Percentiles rank a stretch among this genome's conserved stretches.
These are phyloP conservation scores for Drosophila mimetica DNA, from an alignment of 2,888 invertebrate species.

Conservation along the genomic window DNA sequence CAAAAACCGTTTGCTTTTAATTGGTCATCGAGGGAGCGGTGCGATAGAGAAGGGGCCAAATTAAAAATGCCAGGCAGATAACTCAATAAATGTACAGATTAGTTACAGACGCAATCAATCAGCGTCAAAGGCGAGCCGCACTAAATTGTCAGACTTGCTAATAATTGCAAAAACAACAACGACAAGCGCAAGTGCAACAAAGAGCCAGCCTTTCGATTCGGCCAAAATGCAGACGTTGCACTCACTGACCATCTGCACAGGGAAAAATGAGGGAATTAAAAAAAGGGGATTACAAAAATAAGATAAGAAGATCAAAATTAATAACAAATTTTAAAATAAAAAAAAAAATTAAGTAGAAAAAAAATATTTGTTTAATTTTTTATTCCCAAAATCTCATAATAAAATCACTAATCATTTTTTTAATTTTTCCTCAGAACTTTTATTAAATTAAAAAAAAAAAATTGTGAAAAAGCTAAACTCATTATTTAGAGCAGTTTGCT, in stretches of 20 bases:
- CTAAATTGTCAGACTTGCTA: conserved; percentile 67
- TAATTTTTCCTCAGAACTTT: too few relatives aligned
- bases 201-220: conserved; percentile 61
- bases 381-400: too few relatives aligned
- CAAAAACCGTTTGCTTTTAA: conserved; percentile 79
- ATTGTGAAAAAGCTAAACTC: too few relatives aligned
- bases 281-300: neutral
- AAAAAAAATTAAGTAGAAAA: too few relatives aligned
- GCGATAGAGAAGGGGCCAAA: conserved; percentile 11
- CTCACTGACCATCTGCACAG: conserved; percentile 21
- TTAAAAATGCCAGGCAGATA: conserved; percentile 77
- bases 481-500: too few relatives aligned
- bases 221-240: conserved; percentile 35
- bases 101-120: conserved; percentile 77
- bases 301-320: neutral
- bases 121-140: conserved; percentile 68
- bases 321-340: neutral
- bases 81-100: conserved; percentile 80
- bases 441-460: too few relatives aligned
- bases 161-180: conserved; percentile 52
- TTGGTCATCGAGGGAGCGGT: conserved; percentile 49
- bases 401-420: too few relatives aligned
- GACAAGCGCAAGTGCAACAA: conserved; percentile 10
- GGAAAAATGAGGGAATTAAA: neutral
- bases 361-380: too few relatives aligned